Evolutionary conservation across 1,140 invertebrate species (phyloP), one percentile per base, ranked within the genome.

Genomic region (Sarcophaga bullata): DNA sequence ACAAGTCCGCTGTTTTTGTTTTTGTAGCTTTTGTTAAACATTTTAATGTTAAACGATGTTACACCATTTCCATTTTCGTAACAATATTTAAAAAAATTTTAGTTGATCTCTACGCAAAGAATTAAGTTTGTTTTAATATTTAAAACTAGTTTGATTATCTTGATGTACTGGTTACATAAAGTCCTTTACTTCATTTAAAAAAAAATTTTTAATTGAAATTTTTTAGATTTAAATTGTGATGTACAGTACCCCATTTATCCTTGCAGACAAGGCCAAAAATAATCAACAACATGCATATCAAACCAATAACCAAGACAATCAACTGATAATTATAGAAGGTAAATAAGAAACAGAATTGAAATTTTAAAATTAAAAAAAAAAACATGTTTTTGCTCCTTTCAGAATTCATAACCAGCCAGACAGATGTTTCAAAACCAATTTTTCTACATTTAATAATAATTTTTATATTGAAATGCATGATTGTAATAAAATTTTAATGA

Each of bases 251-350:
- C 25, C 25, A 25, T 17, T 52, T 10, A 10, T 54, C 11, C n/a
- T 54, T 83, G 15, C 76, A 89, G 88, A 89, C 80, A 89, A 89
- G 72, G 86, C 88, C 80, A 89, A 89, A 76, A 89, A 87, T 76
- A 85, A 89, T 50, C 82, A 84, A 0, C 87, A 89, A 52, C 86
- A 88, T 15, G 86, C 86, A 3, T 86, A 88, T 52, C 86, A 87
- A 48, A 86, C 86, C 1, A 86, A 86, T n/a, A 80, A 84, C 54
- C 85, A 84, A 46, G 88, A 87, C 73, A 89, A 86, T 81, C 86
- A 89, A 75, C 87, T 87, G 25, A 89, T 89, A 82, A 85, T 89
- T 78, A 88, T 89, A 73, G 88, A 89, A 87, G 88, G 88, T 87
- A 62, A 0, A 78, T 49, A 17, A 3, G n/a, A 15, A 17, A 37